Evolutionary conservation across 2,113 vertebrate species (phyloP), one percentile per base, ranked within the genome.

Genomic region (Antechinus flavipes): DNA sequence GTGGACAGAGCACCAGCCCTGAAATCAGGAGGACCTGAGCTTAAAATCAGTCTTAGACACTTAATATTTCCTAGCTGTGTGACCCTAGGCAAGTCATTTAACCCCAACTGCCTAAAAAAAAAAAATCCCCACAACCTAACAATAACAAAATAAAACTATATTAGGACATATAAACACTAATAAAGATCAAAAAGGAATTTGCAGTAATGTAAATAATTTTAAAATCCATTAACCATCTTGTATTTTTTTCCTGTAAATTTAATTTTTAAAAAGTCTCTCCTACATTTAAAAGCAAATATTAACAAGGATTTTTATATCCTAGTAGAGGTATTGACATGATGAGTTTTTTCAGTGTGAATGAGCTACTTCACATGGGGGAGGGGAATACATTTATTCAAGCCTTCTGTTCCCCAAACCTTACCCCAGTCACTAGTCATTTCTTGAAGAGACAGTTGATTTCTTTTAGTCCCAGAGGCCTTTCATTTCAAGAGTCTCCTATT

Each of bases 181-280:
- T 52, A 89, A 61, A 30, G 24, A 89, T 50, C 93, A 89, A 91
- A 91, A 91, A 58, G 90, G 30, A 46, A 93, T 61, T 91, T 94
- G 84, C 7, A 95, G 30, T 92, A 89, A n/a, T 90, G 68, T 50
- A 76, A 89, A 49, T 49, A 30, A 25, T 90, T 90, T 96, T 96
- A 92, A 53, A 92, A 90, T 93, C 84, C n/a, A 94, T 27, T 53
- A 30, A n/a, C 4, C 30, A 76, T n/a, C 61, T 16, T 76, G 4
- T 42, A 14, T 1, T 24, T 89, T 93, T 27, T 0, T n/a, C 91
- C 92, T 93, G 52, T 9, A 96, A 93, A 95, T 94, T 92, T 56
- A 61, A 47, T 49, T 22, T 94, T 11, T 19, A 5, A 91, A 96
- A 96, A 94, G 50, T 30, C 14, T 54, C 47, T 2, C 7, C 90